Percentiles rank a stretch among this genome's conserved stretches.
Conservation (phyloP, 2,888 invertebrate species). For the Latrodectus hesperus region DNA sequence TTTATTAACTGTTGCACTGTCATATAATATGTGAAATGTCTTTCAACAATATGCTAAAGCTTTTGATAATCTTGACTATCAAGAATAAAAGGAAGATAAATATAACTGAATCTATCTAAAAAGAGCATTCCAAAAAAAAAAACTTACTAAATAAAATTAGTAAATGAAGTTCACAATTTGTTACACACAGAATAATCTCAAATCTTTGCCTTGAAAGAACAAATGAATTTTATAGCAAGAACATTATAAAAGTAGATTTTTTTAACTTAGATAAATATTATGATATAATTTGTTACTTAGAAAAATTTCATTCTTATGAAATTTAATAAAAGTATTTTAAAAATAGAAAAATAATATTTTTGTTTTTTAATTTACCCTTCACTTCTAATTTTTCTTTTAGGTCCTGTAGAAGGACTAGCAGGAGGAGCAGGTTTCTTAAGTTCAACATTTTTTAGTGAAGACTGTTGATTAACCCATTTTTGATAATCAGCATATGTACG, state of each 20-base stretch:
- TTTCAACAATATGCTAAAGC: no score
- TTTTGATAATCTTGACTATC: no score
- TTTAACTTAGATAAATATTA: not conserved
- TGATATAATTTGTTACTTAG: not conserved
- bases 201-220: no score
- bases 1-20: no score
- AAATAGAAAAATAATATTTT: not conserved
- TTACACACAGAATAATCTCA: no score
- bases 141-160: no score
- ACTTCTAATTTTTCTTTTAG: constrained; percentile 38
- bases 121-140: no score
- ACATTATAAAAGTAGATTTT: not conserved
- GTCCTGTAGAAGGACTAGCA: not conserved
- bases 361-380: constrained; percentile 41
- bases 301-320: not conserved
- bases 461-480: constrained; percentile 18
- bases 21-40: no score
- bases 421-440: constrained; percentile 7
- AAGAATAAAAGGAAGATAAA: no score
- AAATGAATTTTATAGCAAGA: not conserved
- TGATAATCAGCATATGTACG: constrained; percentile 47
- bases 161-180: no score
- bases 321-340: not conserved
- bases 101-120: no score
- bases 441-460: not conserved